Evolutionary conservation across 2,797 vertebrate genomes (phyloP).

Genomic region (Molossus alvarezi): DNA sequence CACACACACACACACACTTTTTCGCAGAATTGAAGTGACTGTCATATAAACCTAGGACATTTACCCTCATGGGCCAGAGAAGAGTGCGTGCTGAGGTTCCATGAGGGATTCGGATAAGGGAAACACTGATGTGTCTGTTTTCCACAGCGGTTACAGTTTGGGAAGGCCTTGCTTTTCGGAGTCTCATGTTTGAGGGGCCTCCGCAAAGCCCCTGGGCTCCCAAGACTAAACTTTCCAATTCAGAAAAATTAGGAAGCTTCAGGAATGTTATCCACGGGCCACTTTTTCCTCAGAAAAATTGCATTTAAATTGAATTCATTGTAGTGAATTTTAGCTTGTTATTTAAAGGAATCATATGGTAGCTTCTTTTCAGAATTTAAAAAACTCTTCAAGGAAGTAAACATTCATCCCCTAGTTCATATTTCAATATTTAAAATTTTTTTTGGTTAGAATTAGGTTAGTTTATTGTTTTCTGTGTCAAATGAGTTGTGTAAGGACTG

Average conservation of each 20-base stretch:
- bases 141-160: too few relatives aligned
- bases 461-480: background rate
- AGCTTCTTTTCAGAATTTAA: background rate
- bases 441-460: background rate
- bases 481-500: background rate
- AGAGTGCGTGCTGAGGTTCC: too few relatives aligned
- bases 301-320: background rate
- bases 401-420: background rate
- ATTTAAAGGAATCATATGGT: background rate
- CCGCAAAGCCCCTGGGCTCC: background rate
- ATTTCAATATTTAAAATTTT: background rate
- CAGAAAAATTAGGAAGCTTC: background rate
- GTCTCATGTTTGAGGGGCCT: background rate
- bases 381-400: background rate
- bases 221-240: background rate
- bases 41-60: background rate
- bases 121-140: background rate
- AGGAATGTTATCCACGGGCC: background rate
- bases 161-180: background rate
- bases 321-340: background rate
- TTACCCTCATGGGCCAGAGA: background rate
- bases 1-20: background rate
- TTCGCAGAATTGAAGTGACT: background rate
- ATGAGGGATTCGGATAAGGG: background rate
- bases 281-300: background rate